Conservation (phyloP, 92 coral and sea anemone species). For the Epizoanthus scotinus region DNA sequence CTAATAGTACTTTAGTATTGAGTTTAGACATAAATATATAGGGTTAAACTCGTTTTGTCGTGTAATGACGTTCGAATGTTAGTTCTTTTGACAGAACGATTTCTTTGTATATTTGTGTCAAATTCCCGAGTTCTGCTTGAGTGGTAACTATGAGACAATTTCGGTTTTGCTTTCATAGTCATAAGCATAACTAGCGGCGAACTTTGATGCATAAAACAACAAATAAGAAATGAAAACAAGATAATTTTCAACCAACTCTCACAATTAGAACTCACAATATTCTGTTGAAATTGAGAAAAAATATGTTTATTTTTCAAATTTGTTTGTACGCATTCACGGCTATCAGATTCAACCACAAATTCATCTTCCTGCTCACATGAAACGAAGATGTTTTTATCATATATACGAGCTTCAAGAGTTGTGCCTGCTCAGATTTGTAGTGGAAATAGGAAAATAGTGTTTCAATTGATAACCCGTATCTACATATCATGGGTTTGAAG, state of each 20-base stretch:
- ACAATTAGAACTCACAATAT: constrained; percentile 26
- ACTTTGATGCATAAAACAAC: constrained; percentile 28
- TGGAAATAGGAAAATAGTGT: neutral
- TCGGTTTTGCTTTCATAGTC: constrained; percentile 15
- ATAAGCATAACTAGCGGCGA: constrained; percentile 25
- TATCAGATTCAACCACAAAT: constrained; percentile 3
- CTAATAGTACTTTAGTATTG: neutral
- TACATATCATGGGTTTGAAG: constrained; percentile 17
- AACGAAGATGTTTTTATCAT: neutral
- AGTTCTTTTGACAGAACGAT: neutral
- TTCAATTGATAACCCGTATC: constrained; percentile 20
- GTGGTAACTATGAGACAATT: constrained; percentile 5
- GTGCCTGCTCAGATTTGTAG: neutral
- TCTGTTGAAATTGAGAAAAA: constrained; percentile 27
- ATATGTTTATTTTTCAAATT: constrained; percentile 19
- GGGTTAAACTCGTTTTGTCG: neutral
- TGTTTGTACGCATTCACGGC: constrained; percentile 1
- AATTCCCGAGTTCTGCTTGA: neutral
- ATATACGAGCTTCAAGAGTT: neutral
- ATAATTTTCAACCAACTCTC: neutral
- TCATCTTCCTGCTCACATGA: constrained; percentile 19
- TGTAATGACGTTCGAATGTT: neutral
- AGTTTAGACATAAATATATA: neutral
- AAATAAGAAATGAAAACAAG: constrained; percentile 10
- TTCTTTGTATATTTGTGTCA: neutral